Evolutionary conservation across 2,113 vertebrate genomes (phyloP).

Genomic region (Platichthys flesus): DNA sequence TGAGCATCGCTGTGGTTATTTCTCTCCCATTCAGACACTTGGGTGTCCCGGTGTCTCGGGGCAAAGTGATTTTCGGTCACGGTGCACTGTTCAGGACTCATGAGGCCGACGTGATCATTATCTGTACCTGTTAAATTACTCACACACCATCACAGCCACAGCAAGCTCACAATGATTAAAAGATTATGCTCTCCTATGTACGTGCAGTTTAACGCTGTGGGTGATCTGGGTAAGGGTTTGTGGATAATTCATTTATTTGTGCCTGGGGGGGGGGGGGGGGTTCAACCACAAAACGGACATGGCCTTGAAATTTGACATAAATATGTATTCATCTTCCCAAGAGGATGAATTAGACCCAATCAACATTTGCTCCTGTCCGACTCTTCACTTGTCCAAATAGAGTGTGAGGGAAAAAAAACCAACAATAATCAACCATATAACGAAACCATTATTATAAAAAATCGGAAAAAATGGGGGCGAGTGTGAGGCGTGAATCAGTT

Average conservation of each 20-base stretch:
- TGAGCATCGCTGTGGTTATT: constrained; percentile 19
- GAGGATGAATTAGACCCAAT: constrained; percentile 4
- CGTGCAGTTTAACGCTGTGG: not conserved
- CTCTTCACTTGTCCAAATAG: not conserved
- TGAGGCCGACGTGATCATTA: constrained; percentile 30
- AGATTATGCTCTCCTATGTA: constrained; percentile 21
- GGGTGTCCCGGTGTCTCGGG: not conserved
- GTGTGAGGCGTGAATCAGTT: constrained; percentile 37
- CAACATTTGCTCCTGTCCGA: constrained; percentile 5
- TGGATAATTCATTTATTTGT: not conserved
- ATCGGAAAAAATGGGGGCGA: not conserved
- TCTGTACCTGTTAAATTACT: constrained; percentile 33
- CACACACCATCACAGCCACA: constrained; percentile 25
- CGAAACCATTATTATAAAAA: constrained; percentile 6
- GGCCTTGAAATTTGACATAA: constrained; percentile 12
- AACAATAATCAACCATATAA: not conserved
- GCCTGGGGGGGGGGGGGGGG: too few relatives aligned
- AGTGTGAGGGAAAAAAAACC: not conserved
- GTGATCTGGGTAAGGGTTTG: not conserved
- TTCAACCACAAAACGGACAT: not conserved
- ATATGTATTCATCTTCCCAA: not conserved
- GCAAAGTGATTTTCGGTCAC: constrained; percentile 17
- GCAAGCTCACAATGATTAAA: constrained; percentile 38
- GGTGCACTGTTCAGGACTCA: constrained; percentile 17
- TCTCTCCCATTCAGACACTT: constrained; percentile 33